Evolutionary conservation across 2,888 invertebrate genomes (phyloP), one percentile per base, ranked within the genome.

Genomic region (Oxytorus armatus): DNA sequence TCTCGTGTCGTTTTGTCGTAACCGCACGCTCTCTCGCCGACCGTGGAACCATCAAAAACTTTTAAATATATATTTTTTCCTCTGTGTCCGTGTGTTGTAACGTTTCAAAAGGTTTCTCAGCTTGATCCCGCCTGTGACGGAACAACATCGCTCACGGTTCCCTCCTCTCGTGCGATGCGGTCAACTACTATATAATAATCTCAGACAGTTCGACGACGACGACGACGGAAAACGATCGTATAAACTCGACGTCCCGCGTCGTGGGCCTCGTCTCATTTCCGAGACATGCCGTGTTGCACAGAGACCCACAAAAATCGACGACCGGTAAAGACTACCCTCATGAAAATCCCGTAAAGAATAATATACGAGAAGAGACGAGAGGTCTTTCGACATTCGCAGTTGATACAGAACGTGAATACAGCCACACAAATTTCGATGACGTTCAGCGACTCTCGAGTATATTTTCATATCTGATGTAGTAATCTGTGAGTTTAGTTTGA

Each of bases 271-370:
- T 47, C 44, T 63, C 72, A 66, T 77, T 36, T 65, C 16, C 77
- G 33, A 14, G 39, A 36, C n/a, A 53, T 39, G 66, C 36, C 51
- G 23, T 51, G 39, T 21, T 21, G 36, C 33, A 47, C 14, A 8
- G 14, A 53, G 33, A 14, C 57, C 25, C 65, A 55, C 77, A 33
- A n/a, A n/a, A 77, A 77, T 77, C 77, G 65, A 77, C 66, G 72
- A 72, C 65, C 59, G 33, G 70, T 65, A 70, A 77, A 77, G 33
- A 63, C 33, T 33, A 25, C 36, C 10, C n/a, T n/a, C n/a, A n/a
- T n/a, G n/a, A n/a, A n/a, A n/a, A n/a, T n/a, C n/a, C n/a, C 47
- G 29, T 51, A n/a, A 53, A n/a, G n/a, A 72, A 55, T 77, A 72
- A 77, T 77, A 72, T 77, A 72, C 65, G 77, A 51, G 51, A 33